These are phyloP conservation scores for Pseudomyrmex concolor DNA, from an alignment of 1,140 invertebrate species.

Conservation along the genomic window DNA sequence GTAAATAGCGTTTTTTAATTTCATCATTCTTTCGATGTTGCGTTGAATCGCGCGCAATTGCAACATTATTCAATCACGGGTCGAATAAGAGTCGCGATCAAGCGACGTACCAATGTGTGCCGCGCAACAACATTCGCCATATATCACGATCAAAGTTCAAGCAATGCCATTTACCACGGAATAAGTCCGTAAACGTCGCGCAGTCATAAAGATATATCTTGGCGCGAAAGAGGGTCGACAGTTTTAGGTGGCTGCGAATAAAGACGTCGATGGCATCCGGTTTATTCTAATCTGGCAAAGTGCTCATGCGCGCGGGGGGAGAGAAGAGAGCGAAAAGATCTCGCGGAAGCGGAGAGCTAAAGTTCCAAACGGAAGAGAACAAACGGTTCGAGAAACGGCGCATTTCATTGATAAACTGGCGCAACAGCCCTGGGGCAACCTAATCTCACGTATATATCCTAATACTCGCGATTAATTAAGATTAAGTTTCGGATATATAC, in stretches of 20 bases:
- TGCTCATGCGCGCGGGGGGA: not conserved
- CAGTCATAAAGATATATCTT: slow-evolving; percentile 55
- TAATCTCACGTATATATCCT: slow-evolving; percentile 41
- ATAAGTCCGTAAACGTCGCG: slow-evolving; percentile 28
- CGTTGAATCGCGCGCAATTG: too few relatives aligned
- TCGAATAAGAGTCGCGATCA: not conserved
- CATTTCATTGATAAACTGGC: slow-evolving; percentile 51
- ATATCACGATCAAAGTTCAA: slow-evolving; percentile 54
- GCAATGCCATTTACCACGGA: slow-evolving; percentile 49
- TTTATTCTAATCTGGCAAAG: slow-evolving; percentile 65
- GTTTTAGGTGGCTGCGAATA: slow-evolving; percentile 55
- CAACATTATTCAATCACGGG: not conserved
- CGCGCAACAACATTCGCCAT: slow-evolving; percentile 7
- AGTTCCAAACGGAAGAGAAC: slow-evolving; percentile 26
- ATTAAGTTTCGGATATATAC: slow-evolving; percentile 31
- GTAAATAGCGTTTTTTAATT: slow-evolving; percentile 2
- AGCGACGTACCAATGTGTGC: not conserved
- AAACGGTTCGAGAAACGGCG: slow-evolving; percentile 43
- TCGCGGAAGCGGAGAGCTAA: not conserved
- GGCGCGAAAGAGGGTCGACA: slow-evolving; percentile 48
- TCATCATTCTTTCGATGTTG: too few relatives aligned
- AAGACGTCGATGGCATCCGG: slow-evolving; percentile 54
- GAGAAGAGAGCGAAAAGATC: slow-evolving; percentile 5
- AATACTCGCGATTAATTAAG: slow-evolving; percentile 57
- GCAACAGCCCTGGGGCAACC: slow-evolving; percentile 13